Evolutionary conservation across 2,888 invertebrate genomes (phyloP).

Genomic region (Morpho helenor): DNA sequence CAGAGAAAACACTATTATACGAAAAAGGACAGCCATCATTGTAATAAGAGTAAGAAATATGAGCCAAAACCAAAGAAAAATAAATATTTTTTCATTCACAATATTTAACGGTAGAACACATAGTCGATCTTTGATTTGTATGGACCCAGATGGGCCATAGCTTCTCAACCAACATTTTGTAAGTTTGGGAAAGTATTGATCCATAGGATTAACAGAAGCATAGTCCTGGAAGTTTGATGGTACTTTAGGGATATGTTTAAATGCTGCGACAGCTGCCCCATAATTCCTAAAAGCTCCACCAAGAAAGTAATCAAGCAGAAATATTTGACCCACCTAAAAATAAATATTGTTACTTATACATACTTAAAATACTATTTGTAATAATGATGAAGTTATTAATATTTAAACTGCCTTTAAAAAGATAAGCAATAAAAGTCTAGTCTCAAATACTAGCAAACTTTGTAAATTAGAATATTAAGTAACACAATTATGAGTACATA

Average conservation of each 20-base stretch:
- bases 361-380: no score
- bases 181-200: slow-evolving; percentile 83
- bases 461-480: no score
- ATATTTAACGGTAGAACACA: slow-evolving; percentile 89
- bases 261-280: slow-evolving; percentile 76
- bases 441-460: no score
- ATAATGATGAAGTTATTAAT: no score
- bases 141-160: slow-evolving; percentile 80
- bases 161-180: slow-evolving; percentile 81
- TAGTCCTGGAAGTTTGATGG: slow-evolving; percentile 44
- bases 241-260: slow-evolving; percentile 55
- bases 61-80: slow-evolving; percentile 88
- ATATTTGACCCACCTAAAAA: slow-evolving; percentile 83
- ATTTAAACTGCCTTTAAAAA: no score
- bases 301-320: slow-evolving; percentile 82
- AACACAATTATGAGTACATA: no score
- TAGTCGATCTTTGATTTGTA: slow-evolving; percentile 80
- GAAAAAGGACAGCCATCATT: slow-evolving; percentile 82
- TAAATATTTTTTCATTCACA: slow-evolving; percentile 88
- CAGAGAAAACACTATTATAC: slow-evolving; percentile 76
- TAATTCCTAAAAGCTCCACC: slow-evolving; percentile 81
- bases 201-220: slow-evolving; percentile 82
- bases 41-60: slow-evolving; percentile 81
- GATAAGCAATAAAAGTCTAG: no score
- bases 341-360: no score